A percentile compares a stretch with the other conserved stretches of the same genome.
These are phyloP conservation scores for Yoshiicerus persimilis DNA, from an alignment of 1,140 invertebrate genomes.

Conservation along the genomic window DNA sequence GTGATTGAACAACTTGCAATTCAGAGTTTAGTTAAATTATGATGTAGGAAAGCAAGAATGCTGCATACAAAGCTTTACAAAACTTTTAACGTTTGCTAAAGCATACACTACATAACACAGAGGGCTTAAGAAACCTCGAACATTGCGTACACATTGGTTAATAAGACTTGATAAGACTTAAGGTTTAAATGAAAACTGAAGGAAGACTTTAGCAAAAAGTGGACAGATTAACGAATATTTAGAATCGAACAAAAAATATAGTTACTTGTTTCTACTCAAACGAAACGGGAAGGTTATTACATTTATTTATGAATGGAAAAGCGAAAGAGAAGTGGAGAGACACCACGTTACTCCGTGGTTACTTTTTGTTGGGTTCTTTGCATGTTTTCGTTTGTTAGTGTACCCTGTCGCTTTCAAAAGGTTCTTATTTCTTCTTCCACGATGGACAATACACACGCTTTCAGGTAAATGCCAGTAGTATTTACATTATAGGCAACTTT, in stretches of 20 bases:
- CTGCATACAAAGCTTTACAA: too few relatives aligned
- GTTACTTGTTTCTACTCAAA: neutral
- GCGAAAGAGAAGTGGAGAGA: neutral
- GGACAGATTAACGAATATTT: neutral
- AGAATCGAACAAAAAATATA: neutral
- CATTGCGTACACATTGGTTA: neutral
- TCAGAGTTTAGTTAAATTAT: too few relatives aligned
- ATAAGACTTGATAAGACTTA: neutral
- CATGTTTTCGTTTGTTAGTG: neutral
- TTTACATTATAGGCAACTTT: too few relatives aligned
- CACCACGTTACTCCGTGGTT: neutral
- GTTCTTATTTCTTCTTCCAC: neutral
- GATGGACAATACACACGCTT: neutral
- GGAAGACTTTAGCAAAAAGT: neutral
- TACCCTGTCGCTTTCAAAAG: too few relatives aligned
- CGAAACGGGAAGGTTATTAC: neutral
- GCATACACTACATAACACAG: neutral
- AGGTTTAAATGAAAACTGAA: neutral
- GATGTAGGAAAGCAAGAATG: too few relatives aligned
- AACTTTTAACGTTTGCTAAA: too few relatives aligned
- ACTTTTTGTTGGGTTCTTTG: neutral
- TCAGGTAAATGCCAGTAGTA: neutral
- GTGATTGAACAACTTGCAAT: too few relatives aligned
- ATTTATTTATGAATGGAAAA: neutral
- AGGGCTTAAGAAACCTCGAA: neutral